Base-by-base conservation (phyloP, 2,797 vertebrate genomes). In the Falco berigora region DNA sequence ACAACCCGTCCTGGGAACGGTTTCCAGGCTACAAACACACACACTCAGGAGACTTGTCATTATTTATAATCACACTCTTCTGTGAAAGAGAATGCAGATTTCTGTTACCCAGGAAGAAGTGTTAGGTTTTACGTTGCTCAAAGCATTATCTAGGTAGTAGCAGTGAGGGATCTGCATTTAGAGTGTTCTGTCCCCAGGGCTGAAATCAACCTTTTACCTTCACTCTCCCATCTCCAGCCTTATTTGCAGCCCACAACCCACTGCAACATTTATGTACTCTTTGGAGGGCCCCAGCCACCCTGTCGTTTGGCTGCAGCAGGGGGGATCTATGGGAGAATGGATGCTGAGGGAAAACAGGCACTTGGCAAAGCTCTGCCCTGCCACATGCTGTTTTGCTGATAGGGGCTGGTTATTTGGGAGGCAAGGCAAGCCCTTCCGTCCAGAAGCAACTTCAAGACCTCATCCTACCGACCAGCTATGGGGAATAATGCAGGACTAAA, bases 21-120 rank as follows among this genome's bases (percentile, higher is more conserved):
- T 58, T 93, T 90, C 75, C 77, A 92, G 52, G 79, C 71, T 75
- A 80, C 40, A 13, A 88, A 63, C 36, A 61, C 58, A 52, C 1
- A 1, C 74, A 92, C 66, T 94, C 46, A 53, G 53, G 49, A 92
- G 23, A 84, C 25, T 19, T 59, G 53, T 73, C 8, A 21, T 95
- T 95, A 94, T 92, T 92, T 88, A 66, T 58, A 38, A 61, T 78
- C 34, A 71, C 71, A 73, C 36, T 47, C 67, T 40, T 36, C 67
- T 78, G 55, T 68, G 63, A 84, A 79, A 82, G 63, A 56, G 34
- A 92, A 59, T 74, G 50, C 76, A 90, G 79, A 50, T 21, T 88
- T 80, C 81, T 79, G 28, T 71, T 86, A 85, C 17, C 21, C 34
- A 86, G n/a, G 6, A 71, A 82, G 38, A 82, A 76, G 59, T 14